Percentiles rank a stretch among this genome's conserved stretches.
Conservation (phyloP, 1,140 invertebrate species). For the Dinothrombium tinctorium region DNA sequence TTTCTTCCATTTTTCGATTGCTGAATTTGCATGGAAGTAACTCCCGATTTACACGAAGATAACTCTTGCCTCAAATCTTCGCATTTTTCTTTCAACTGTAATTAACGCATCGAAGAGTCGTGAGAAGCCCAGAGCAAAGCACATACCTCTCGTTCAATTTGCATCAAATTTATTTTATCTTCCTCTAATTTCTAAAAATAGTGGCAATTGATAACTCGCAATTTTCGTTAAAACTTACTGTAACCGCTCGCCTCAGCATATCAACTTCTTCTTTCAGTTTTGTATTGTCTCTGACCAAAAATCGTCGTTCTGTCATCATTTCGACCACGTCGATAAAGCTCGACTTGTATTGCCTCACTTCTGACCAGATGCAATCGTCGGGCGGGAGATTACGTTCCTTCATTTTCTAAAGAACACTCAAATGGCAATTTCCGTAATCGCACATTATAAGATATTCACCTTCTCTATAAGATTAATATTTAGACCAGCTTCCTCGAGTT, state of each 20-base stretch:
- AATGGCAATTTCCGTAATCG: slow-evolving; percentile 6
- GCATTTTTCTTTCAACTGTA: slow-evolving; percentile 14
- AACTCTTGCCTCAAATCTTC: slow-evolving; percentile 13
- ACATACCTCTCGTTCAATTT: slow-evolving; percentile 37
- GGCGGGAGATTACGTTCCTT: slow-evolving; percentile 24
- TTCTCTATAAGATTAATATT: slow-evolving; percentile 42
- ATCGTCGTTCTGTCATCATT: slow-evolving; percentile 28
- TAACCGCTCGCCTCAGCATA: slow-evolving; percentile 15
- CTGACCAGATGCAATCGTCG: slow-evolving; percentile 26
- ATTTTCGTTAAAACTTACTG: slow-evolving; percentile 13
- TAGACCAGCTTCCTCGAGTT: slow-evolving; percentile 56
- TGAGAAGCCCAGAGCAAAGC: too few relatives aligned
- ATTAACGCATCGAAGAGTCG: too few relatives aligned
- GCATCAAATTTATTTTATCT: slow-evolving; percentile 44
- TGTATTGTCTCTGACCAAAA: slow-evolving; percentile 32
- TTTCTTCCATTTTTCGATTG: neutral
- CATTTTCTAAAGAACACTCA: slow-evolving; percentile 18
- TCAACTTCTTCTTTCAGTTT: slow-evolving; percentile 32
- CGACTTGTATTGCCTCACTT: slow-evolving; percentile 41
- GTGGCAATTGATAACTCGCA: slow-evolving; percentile 5
- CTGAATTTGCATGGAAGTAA: slow-evolving; percentile 6
- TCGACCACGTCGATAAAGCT: slow-evolving; percentile 43
- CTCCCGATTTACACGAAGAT: slow-evolving; percentile 13
- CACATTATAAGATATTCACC: slow-evolving; percentile 26
- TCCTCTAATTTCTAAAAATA: slow-evolving; percentile 41